Base-by-base conservation (phyloP, 2,888 invertebrate genomes). In the Epirrhoe alternata region DNA sequence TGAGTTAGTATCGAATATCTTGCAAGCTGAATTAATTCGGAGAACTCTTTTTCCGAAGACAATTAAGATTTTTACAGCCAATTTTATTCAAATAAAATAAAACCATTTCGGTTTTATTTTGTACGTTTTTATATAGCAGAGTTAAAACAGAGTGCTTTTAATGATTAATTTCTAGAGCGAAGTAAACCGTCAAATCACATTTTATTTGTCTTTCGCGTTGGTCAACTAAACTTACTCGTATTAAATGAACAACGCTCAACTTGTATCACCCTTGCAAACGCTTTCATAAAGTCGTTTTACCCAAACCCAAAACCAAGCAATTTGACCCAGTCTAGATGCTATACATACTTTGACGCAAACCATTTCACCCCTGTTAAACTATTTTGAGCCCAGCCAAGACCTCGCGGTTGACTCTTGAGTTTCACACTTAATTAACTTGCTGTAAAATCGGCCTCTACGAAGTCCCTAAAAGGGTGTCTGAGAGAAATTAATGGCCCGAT, bases 401-500 rank as follows among this genome's bases (percentile, higher is more conserved):
- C 67, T 68, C 62, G 59, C 47, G 68, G 62, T 66, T 71, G 68
- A 70, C 70, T 72, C 69, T 69, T 69, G 67, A 72, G 65, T 60
- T 69, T 71, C 67, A 72, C 70, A 72, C 71, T 71, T 71, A 74
- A 74, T 74, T 74, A 74, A 72, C 66, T 68, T 61, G 50, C 58
- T 64, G 72, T 72, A 67, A 72, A 72, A 67, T 66, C 64, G 69
- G 58, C 59, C 31, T 45, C 35, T 42, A 45, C 10, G 53, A 53
- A 53, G 60, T 52, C 53, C 33, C 45, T 61, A 45, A 53, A 47
- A 53, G 45, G 52, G 16, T 49, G 51, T 42, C 16, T 38, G 8
- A 8, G 5, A 6, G 47, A 56, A 47, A 47, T 47, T 45, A 56
- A 56, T 56, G 50, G 49, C 49, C 49, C 16, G 35, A 33, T 24